Base-by-base conservation (phyloP, 2,797 vertebrate species). In the Martes flavigula region DNA sequence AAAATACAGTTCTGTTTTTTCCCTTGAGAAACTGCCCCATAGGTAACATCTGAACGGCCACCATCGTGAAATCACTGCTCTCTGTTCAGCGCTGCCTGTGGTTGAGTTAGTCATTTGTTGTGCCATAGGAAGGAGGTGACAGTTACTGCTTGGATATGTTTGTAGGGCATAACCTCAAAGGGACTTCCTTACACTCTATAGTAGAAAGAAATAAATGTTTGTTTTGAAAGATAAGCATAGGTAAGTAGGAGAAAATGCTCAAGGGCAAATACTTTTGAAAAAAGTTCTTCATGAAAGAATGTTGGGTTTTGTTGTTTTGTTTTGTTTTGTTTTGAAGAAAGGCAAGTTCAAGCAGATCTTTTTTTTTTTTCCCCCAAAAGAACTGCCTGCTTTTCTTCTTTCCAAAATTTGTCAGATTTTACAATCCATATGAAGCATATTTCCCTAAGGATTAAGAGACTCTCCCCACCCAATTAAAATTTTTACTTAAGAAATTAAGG, bases 171-270 rank as follows among this genome's bases (percentile, higher is more conserved):
- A 97, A 94, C 95, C 96, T 93, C 97, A 88, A 79, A 96, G 97
- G 95, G 85, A 92, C 97, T 97, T 97, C 96, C 96, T 98, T 88
- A 77, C 88, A 25, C 94, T 93, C 92, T 60, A 46, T 32, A 78
- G 91, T 32, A 72, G 94, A 96, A 97, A 96, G 96, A 87, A 95
- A 93, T 93, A 85, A 90, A 93, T 97, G 97, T 97, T 98, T 97
- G 91, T 97, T 98, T 97, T 96, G 97, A 97, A 93, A 98, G 97
- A 97, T 97, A 97, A 97, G 96, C 92, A 85, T 68, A 66, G 93
- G 84, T 97, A 91, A 96, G 97, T 75, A 95, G 90, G 92, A 92
- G 94, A 96, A 91, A 97, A 81, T 84, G 95, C 97, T 96, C 72
- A 68, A 96, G 92, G 97, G 97, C 97, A 97, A 97, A 98, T 97